These are phyloP conservation scores for Zoroaster sp. DNA, from an alignment of 53 echinoderm and acorn worm species.

Conservation along the genomic window DNA sequence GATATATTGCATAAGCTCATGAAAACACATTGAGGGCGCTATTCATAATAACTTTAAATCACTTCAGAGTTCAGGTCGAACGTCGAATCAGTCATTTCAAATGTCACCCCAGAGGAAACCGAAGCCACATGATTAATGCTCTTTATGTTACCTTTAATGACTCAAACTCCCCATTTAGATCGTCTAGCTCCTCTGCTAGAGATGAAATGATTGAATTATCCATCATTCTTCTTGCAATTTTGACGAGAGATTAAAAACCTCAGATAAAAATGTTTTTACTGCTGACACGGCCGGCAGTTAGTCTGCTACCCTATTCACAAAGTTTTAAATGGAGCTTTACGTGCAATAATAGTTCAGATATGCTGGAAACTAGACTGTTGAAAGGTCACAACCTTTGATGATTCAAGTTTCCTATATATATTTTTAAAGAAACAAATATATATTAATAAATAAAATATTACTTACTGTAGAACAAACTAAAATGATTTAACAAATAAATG, in stretches of 20 bases:
- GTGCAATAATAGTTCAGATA: background rate
- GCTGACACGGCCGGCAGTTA: background rate
- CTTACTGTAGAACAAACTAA: too few species aligned
- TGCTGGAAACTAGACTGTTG: background rate
- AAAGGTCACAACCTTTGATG: background rate
- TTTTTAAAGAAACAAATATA: background rate
- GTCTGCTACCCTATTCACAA: background rate
- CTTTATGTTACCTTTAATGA: constrained; percentile 55
- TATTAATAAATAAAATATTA: too few species aligned
- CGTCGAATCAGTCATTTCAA: background rate
- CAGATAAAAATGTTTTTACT: too few species aligned
- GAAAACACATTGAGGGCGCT: background rate
- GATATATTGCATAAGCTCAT: background rate
- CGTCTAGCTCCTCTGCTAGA: constrained; percentile 71
- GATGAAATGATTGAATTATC: constrained; percentile 53
- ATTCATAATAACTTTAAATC: background rate
- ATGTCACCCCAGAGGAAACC: background rate
- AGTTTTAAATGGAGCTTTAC: too few species aligned
- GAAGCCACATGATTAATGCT: background rate
- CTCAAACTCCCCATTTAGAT: constrained; percentile 71
- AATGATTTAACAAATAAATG: background rate
- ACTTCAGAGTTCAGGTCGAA: background rate
- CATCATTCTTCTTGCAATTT: constrained; percentile 35
- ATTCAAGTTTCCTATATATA: background rate
- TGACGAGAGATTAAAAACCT: too few species aligned